A percentile compares a stretch with the other conserved stretches of the same genome.
phyloP scores from a whole-genome alignment of 64 coral and sea anemone species.

The Stichodactyla helianthus region DNA sequence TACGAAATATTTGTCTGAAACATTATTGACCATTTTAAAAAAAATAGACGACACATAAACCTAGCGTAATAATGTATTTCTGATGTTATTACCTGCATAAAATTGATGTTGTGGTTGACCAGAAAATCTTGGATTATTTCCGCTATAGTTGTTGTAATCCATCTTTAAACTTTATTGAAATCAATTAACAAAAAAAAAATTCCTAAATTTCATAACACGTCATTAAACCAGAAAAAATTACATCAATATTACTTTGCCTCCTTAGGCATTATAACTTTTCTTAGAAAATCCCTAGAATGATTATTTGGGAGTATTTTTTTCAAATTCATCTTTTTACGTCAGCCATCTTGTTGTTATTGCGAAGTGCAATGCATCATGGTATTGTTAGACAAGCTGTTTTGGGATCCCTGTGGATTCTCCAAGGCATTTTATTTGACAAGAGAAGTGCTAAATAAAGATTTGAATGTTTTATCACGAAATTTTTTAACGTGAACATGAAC shows the following conservation, averaged over 20 bases:
- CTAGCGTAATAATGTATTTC: neutral
- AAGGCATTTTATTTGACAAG: neutral
- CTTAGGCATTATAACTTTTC: neutral
- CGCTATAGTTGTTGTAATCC: neutral
- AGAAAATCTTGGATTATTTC: neutral
- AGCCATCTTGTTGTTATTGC: neutral
- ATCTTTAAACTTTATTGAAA: neutral
- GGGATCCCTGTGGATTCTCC: neutral
- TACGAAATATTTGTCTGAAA: neutral
- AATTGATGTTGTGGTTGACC: neutral
- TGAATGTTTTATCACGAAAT: no score
- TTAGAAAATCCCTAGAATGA: neutral
- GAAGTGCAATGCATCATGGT: neutral
- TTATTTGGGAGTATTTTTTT: neutral
- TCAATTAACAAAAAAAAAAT: neutral
- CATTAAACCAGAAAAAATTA: neutral
- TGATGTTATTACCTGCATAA: neutral
- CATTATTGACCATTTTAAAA: neutral
- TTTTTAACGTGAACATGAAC: no score
- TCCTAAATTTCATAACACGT: neutral
- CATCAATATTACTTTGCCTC: neutral
- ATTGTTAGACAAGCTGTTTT: neutral
- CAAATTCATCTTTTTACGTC: neutral
- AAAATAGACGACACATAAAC: neutral
- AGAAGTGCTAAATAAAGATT: neutral